A percentile compares a stretch with the other conserved stretches of the same genome.
phyloP scores from a whole-genome alignment of 2,888 invertebrate species.

The Lasioglossum morio region DNA sequence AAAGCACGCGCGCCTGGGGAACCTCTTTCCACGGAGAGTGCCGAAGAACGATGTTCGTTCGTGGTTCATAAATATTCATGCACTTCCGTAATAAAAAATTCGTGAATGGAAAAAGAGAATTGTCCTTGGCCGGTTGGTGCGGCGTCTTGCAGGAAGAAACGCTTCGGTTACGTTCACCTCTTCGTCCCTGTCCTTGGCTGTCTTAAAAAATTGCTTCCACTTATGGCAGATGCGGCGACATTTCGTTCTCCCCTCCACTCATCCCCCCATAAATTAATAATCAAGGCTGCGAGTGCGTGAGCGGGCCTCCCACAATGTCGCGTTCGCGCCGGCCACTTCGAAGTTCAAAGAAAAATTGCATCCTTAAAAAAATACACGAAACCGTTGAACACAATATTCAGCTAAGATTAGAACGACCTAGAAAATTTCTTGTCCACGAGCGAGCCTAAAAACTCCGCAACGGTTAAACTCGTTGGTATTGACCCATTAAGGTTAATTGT shows the following conservation, averaged over 20 bases:
- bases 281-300: not conserved
- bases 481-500: slow-evolving; percentile 3
- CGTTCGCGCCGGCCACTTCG: not conserved
- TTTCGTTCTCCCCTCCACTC: not conserved
- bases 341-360: not conserved
- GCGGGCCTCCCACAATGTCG: not conserved
- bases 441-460: not conserved
- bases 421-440: not conserved
- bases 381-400: no score
- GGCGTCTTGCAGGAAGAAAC: not conserved
- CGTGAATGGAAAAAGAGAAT: slow-evolving; percentile 49
- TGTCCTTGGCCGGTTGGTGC: slow-evolving; percentile 12
- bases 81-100: slow-evolving; percentile 43
- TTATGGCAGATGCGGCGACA: not conserved
- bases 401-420: not conserved
- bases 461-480: not conserved
- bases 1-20: slow-evolving; percentile 45
- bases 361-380: not conserved
- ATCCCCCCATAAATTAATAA: not conserved
- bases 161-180: slow-evolving; percentile 11
- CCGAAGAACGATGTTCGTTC: slow-evolving; percentile 2
- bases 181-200: not conserved
- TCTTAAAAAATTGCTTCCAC: not conserved
- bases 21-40: slow-evolving; percentile 43
- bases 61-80: slow-evolving; percentile 61